phyloP scores from a whole-genome alignment of 2,888 invertebrate genomes.

The Caenorhabditis imperialis region DNA sequence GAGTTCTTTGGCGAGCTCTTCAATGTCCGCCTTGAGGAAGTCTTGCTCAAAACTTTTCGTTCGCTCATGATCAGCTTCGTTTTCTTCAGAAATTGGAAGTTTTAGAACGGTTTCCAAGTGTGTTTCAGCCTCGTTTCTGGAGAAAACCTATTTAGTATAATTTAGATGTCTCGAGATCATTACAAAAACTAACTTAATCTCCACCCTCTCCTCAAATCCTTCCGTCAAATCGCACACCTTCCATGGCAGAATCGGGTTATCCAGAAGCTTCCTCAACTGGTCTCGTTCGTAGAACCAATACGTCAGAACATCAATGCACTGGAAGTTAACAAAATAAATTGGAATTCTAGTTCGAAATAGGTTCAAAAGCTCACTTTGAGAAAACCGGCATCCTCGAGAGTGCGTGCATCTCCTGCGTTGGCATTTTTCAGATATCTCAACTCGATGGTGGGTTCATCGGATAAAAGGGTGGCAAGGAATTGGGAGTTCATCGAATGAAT shows the following conservation, averaged over 20 bases:
- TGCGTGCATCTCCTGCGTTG: conserved; percentile 7
- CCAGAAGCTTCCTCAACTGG: background rate
- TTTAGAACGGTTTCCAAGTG: conserved; percentile 1
- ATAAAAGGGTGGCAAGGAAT: background rate
- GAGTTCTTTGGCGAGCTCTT: no score
- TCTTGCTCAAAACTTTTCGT: no score
- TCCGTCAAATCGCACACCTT: conserved; percentile 7
- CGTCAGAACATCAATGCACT: conserved; percentile 13
- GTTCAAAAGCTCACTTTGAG: background rate
- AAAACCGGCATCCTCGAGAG: conserved; percentile 8
- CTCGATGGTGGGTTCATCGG: conserved; percentile 1
- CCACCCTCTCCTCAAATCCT: conserved; percentile 1
- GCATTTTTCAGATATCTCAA: conserved; percentile 10
- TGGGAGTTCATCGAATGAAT: no score
- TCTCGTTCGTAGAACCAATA: conserved; percentile 14
- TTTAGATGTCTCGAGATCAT: background rate
- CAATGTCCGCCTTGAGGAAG: no score
- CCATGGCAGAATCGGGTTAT: conserved; percentile 11
- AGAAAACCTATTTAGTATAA: background rate
- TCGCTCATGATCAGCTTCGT: background rate
- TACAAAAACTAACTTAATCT: no score
- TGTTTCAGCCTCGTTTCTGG: background rate
- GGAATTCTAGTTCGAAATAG: no score
- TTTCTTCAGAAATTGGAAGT: background rate
- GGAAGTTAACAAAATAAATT: background rate